phyloP scores from a whole-genome alignment of 2,797 vertebrate genomes.

The Stomatorhinus walkeri region DNA sequence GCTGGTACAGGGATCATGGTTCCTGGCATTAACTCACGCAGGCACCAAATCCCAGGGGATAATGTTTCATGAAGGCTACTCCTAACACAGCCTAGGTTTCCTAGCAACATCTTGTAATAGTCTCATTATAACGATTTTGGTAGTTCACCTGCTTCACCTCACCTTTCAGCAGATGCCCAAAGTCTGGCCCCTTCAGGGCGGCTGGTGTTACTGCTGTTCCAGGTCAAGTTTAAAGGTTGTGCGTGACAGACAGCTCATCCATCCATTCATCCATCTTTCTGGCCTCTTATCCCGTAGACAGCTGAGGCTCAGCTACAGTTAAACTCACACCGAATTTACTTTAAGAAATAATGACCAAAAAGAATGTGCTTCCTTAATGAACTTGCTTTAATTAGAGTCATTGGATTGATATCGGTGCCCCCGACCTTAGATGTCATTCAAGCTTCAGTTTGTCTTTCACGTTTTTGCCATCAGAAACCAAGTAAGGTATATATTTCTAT shows the following conservation, averaged over 20 bases:
- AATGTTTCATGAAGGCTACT: neutral
- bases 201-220: neutral
- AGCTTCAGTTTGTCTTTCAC: neutral
- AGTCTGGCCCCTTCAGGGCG: neutral
- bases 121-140: neutral
- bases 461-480: neutral
- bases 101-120: constrained; percentile 16
- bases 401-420: neutral
- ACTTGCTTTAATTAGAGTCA: neutral
- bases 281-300: neutral
- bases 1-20: neutral
- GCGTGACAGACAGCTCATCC: neutral
- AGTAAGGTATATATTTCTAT: neutral
- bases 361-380: neutral
- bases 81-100: neutral
- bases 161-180: neutral
- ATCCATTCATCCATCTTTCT: neutral
- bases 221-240: neutral
- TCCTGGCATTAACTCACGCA: neutral
- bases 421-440: neutral
- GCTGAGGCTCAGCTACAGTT: neutral
- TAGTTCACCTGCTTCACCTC: neutral
- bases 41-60: constrained; percentile 4
- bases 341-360: neutral
- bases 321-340: neutral